These are phyloP conservation scores for Berghia stephanieae DNA, from an alignment of 1,140 invertebrate species.

Conservation along the genomic window DNA sequence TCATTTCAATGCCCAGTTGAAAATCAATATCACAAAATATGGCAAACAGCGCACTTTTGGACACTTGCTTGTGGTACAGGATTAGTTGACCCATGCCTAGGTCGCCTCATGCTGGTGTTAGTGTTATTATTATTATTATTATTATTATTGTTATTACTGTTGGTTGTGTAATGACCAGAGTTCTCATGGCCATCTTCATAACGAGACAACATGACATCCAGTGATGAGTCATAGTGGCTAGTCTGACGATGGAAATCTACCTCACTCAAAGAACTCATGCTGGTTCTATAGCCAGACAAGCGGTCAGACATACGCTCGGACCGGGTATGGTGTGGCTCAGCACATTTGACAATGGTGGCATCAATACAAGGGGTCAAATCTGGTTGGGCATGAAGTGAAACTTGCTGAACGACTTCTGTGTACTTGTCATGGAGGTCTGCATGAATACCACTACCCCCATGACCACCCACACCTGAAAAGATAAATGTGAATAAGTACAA, in stretches of 20 bases:
- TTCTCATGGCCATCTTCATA: slow-evolving; percentile 6
- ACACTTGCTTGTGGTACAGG: slow-evolving; percentile 44
- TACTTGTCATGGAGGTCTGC: slow-evolving; percentile 67
- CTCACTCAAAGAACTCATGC: slow-evolving; percentile 34
- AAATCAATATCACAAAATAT: slow-evolving; percentile 37
- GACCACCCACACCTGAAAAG: slow-evolving; percentile 68
- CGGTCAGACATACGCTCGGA: background rate
- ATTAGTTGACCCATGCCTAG: background rate
- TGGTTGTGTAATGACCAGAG: background rate
- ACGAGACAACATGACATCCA: slow-evolving; percentile 38
- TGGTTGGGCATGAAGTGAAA: slow-evolving; percentile 48
- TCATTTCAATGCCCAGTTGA: background rate
- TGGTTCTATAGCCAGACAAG: slow-evolving; percentile 9
- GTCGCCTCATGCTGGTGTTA: background rate
- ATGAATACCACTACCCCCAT: slow-evolving; percentile 67
- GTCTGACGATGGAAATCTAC: slow-evolving; percentile 9
- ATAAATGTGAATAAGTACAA: no score
- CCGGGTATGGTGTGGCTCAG: background rate
- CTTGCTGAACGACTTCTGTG: slow-evolving; percentile 63
- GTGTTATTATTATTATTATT: no score
- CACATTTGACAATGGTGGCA: background rate
- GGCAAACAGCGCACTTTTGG: slow-evolving; percentile 50
- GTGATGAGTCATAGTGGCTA: slow-evolving; percentile 29
- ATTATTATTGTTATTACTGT: background rate
- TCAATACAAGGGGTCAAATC: slow-evolving; percentile 43